Base-by-base conservation (phyloP, 92 coral and sea anemone species). In the Phenganax subtilis region DNA sequence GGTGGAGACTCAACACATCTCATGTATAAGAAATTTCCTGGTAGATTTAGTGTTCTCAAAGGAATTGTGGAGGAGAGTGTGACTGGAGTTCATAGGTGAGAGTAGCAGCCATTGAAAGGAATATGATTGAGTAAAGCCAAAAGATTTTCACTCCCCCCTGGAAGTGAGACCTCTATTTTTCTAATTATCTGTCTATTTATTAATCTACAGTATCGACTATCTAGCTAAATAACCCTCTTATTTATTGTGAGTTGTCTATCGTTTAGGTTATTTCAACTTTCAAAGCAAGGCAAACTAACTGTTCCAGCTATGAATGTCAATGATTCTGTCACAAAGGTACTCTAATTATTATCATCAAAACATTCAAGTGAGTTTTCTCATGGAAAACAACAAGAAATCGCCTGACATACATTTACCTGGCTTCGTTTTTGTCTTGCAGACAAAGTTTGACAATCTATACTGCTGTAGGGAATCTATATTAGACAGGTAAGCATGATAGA, bases 301-400 rank as follows among this genome's bases (percentile, higher is more conserved):
- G 99, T 92, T 56, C 97, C 99, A 57, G 99, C 99, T 47, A 96
- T 96, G 99, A 96, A 96, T 83, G 99, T 96, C 54, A 96, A 96
- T 82, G 99, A 96, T 78, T 96, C 99, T 10, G 99, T 96, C 9
- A 96, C 99, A 17, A 96, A 96, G 91, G 99, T 90, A 71, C 76
- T 85, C 53, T 62, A 27, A 25, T 20, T 17, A 16, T 80, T 30
- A 47, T 16, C 54, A 54, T 30, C 8, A 64, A 55, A 76, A 37
- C 47, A 55, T 56, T 20, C 25, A 20, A 20, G 25, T 20, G 25
- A 20, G 25, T 20, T 20, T 20, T 20, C 25, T 20, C 25, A 20
- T 20, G 25, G 25, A 20, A 20, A 20, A 20, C 25, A 20, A 20
- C 25, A 20, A 20, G 25, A 20, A 20, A 20, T 20, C 25, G 25